phyloP scores from a whole-genome alignment of 2,797 vertebrate species.

The Rhadinocentrus ornatus region DNA sequence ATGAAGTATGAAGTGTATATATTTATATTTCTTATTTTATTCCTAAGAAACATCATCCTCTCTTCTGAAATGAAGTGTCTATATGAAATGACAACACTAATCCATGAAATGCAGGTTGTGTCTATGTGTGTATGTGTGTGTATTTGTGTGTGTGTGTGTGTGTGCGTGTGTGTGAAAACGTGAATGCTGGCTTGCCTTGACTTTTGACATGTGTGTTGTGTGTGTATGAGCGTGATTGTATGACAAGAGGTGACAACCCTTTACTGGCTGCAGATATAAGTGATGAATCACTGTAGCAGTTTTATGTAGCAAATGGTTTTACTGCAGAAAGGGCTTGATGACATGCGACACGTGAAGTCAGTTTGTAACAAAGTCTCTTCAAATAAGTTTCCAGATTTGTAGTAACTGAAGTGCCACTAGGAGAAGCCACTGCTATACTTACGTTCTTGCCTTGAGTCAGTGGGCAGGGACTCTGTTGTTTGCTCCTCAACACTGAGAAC shows the following conservation, averaged over 20 bases:
- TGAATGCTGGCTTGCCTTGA: constrained; percentile 4
- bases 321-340: constrained; percentile 36
- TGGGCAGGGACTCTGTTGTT: constrained; percentile 6
- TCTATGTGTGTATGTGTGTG: constrained; percentile 19
- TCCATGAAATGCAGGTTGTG: constrained; percentile 19
- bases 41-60: constrained; percentile 11
- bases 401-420: constrained; percentile 50
- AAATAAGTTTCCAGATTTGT: constrained; percentile 12
- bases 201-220: not conserved
- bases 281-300: constrained; percentile 29
- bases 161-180: too few species aligned
- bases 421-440: constrained; percentile 62
- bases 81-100: constrained; percentile 15
- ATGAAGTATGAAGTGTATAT: too few species aligned
- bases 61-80: constrained; percentile 13
- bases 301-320: constrained; percentile 12
- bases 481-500: not conserved
- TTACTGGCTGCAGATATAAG: constrained; percentile 43
- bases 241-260: constrained; percentile 20
- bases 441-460: not conserved
- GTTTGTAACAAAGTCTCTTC: not conserved
- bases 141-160: constrained; percentile 17
- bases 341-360: constrained; percentile 38
- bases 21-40: constrained; percentile 20
- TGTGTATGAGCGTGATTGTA: constrained; percentile 12